Evolutionary conservation across 64 coral and sea anemone species (phyloP), one percentile per base, ranked within the genome.

Genomic region (Pocillopora verrucosa): DNA sequence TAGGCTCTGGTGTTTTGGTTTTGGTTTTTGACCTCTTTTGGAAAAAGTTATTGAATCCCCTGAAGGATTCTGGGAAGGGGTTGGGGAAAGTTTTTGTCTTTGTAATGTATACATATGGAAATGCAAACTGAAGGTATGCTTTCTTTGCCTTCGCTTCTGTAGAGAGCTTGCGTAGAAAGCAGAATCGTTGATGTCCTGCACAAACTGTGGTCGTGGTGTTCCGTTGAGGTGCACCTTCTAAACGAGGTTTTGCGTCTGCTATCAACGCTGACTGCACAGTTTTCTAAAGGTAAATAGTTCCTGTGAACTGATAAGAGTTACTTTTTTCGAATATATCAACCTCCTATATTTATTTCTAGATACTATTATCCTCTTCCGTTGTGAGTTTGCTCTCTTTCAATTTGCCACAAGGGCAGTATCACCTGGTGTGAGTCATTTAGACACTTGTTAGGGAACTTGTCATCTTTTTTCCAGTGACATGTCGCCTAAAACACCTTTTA

Each of bases 141-240:
- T 51, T 75, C 16, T 20, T n/a, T 75, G 16, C 63, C 74, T 35
- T 22, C 60, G 20, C 17, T 83, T n/a, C 82, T 35, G 16, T 68
- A 99, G 97, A 36, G 73, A 35, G 90, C 83, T 7, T 92, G 88
- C 64, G 58, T 99, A 36, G 93, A 99, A 24, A 76, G 82, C 84
- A 88, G 94, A 76, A 59, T 99, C 64, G 65, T 95, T 68, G 88
- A 91, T 75, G 89, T 93, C n/a, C 84, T 99, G 6, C 94, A 95
- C 63, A 91, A 92, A 36, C 57, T 99, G 17, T 99, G 93, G 97
- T 89, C 91, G 1, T 99, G 97, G 97, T 99, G 97, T 84, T 93
- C 88, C 17, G 97, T 99, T 13, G 89, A 95, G 3, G 59, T 86
- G 11, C 11, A 74, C 0, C 67, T 99, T 37, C 24, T 91, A 37